Conservation (phyloP, 2,888 invertebrate genomes). For the Agonopterix arenella region DNA sequence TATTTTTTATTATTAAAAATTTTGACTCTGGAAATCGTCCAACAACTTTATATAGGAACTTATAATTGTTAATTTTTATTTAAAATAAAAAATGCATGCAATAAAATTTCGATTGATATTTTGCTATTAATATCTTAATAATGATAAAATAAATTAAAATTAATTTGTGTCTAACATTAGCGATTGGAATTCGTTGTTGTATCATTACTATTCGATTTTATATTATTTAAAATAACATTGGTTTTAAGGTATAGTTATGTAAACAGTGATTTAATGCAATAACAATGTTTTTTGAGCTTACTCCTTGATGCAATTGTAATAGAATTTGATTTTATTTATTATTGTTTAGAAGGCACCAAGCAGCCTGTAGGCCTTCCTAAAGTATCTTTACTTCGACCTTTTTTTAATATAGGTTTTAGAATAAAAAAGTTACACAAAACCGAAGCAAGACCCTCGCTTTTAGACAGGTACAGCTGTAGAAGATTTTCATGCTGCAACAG, state of each 20-base stretch:
- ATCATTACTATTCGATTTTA: conserved; percentile 43
- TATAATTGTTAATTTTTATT: conserved; percentile 58
- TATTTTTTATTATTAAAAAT: conserved; percentile 6
- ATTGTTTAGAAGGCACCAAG: too few species aligned
- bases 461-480: too few species aligned
- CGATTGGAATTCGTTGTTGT: conserved; percentile 46
- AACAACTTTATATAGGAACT: conserved; percentile 52
- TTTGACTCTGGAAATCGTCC: conserved; percentile 49
- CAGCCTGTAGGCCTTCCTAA: too few species aligned
- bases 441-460: too few species aligned
- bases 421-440: too few species aligned
- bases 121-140: conserved; percentile 51
- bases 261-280: conserved; percentile 48
- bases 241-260: conserved; percentile 35
- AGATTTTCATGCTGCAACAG: not conserved
- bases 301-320: conserved; percentile 14
- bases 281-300: conserved; percentile 36
- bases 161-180: conserved; percentile 51
- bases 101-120: conserved; percentile 69
- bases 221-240: conserved; percentile 38
- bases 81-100: conserved; percentile 59
- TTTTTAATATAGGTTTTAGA: too few species aligned
- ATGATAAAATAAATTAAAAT: conserved; percentile 31
- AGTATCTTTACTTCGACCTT: too few species aligned
- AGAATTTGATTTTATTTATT: conserved; percentile 12